Conservation (phyloP, 2,113 vertebrate species). For the Phyllostomus hastatus region DNA sequence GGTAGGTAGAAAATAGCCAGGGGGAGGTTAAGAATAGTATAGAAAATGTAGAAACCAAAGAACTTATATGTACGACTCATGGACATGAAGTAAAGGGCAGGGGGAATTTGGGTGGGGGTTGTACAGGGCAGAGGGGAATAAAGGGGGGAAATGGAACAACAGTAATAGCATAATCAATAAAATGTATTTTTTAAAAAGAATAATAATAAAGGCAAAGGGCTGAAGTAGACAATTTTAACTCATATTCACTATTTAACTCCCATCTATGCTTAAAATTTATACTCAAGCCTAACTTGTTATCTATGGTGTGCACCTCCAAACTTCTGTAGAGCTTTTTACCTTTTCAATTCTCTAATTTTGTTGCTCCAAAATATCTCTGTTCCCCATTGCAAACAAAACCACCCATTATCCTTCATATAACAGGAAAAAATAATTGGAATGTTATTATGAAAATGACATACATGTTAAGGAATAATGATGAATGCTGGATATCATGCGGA, state of each 20-base stretch:
- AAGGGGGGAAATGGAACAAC: no score
- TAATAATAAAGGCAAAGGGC: background rate
- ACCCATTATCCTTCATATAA: background rate
- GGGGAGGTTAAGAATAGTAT: no score
- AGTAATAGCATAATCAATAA: no score
- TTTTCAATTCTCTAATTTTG: background rate
- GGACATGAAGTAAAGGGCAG: no score
- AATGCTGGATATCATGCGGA: background rate
- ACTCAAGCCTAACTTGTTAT: background rate
- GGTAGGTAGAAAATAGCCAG: no score
- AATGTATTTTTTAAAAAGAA: background rate
- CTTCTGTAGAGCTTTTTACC: background rate
- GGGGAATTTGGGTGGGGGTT: no score
- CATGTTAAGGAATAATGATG: background rate
- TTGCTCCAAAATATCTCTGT: background rate
- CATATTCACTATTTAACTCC: background rate
- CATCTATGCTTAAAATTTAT: background rate
- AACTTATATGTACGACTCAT: no score
- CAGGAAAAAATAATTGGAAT: background rate
- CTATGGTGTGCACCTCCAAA: background rate
- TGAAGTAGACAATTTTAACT: background rate
- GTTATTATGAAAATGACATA: background rate
- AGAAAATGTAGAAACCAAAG: no score
- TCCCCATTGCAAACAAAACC: background rate
- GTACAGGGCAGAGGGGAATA: no score